Percentiles rank a stretch among this genome's conserved stretches.
phyloP scores from a whole-genome alignment of 1,140 invertebrate species.

The Eueides isabella region DNA sequence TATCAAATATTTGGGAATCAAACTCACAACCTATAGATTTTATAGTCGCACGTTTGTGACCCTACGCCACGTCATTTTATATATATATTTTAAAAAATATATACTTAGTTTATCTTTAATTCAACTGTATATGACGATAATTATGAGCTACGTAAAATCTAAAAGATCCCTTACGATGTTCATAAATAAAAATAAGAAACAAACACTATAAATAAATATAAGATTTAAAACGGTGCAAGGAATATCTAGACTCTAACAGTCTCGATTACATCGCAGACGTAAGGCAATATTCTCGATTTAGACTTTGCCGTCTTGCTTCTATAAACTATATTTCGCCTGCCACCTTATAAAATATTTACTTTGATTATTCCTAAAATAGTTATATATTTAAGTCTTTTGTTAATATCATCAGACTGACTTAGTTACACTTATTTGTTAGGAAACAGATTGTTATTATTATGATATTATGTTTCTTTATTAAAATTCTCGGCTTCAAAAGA shows the following conservation, averaged over 20 bases:
- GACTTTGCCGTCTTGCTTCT: constrained; percentile 20
- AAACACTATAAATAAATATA: constrained; percentile 3
- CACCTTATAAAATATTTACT: constrained; percentile 31
- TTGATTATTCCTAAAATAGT: not conserved
- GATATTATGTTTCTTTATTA: too few species aligned
- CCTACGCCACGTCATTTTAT: too few species aligned
- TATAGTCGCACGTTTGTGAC: too few species aligned
- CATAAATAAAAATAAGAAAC: not conserved
- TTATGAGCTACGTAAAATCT: too few species aligned
- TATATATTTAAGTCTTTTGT: not conserved
- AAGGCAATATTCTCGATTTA: constrained; percentile 30
- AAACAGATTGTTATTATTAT: not conserved
- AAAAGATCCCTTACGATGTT: not conserved
- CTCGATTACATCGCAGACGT: constrained; percentile 27
- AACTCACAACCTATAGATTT: too few species aligned
- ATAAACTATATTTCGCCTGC: constrained; percentile 19
- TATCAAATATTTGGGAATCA: too few species aligned
- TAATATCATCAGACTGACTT: not conserved
- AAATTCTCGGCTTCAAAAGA: too few species aligned
- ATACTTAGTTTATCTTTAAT: too few species aligned
- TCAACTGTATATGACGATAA: too few species aligned
- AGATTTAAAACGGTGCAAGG: not conserved
- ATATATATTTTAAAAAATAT: too few species aligned
- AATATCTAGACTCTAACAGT: not conserved
- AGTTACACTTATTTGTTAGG: not conserved